Conservation (phyloP, 2,888 invertebrate species). For the Folsomia candida region DNA sequence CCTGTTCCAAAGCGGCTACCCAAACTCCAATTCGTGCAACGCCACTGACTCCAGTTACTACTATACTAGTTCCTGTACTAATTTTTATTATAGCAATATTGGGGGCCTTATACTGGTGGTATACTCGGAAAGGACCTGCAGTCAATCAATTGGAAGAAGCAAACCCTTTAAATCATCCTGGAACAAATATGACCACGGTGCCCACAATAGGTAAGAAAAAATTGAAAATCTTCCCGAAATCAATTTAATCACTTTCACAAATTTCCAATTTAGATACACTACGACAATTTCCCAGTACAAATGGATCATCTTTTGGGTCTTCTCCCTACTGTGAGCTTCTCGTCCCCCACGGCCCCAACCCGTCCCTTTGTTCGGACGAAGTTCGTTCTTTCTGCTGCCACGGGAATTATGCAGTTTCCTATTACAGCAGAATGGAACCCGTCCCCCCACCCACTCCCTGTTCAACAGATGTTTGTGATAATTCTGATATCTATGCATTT, state of each 20-base stretch:
- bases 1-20: slow-evolving; percentile 8
- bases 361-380: too few relatives aligned
- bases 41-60: slow-evolving; percentile 26
- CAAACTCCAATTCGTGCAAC: neutral
- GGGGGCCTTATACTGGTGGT: slow-evolving; percentile 30
- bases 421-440: slow-evolving; percentile 37
- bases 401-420: slow-evolving; percentile 32
- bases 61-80: slow-evolving; percentile 31
- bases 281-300: slow-evolving; percentile 35
- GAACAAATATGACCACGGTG: slow-evolving; percentile 40
- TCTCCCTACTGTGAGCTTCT: slow-evolving; percentile 47
- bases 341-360: slow-evolving; percentile 48
- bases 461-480: slow-evolving; percentile 89
- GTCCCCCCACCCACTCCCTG: slow-evolving; percentile 91
- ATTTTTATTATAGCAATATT: slow-evolving; percentile 27
- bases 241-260: too few relatives aligned
- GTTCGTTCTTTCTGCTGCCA: slow-evolving; percentile 43
- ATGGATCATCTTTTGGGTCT: slow-evolving; percentile 42
- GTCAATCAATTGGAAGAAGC: slow-evolving; percentile 31
- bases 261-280: slow-evolving; percentile 35
- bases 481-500: slow-evolving; percentile 66
- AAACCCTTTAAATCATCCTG: slow-evolving; percentile 38
- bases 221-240: too few relatives aligned
- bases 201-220: slow-evolving; percentile 31
- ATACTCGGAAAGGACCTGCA: slow-evolving; percentile 18